Evolutionary conservation across 2,113 vertebrate species (phyloP).

Genomic region (Grantiella picta): DNA sequence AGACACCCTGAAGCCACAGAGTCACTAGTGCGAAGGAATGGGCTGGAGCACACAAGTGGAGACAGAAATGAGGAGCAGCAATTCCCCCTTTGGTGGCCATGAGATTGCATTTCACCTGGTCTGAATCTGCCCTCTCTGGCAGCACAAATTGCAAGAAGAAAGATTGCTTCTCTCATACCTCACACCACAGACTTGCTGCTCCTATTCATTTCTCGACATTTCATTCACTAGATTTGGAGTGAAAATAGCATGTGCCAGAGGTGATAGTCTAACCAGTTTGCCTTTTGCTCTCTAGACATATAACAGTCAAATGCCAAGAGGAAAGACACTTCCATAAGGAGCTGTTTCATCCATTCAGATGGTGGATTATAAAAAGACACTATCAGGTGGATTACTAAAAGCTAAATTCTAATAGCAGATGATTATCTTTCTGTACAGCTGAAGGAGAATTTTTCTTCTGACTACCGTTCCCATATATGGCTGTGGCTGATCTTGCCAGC

Average conservation of each 20-base stretch:
- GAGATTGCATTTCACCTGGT: neutral
- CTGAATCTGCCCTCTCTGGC: neutral
- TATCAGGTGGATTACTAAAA: neutral
- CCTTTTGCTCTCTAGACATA: neutral
- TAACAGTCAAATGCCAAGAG: neutral
- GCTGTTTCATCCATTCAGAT: neutral
- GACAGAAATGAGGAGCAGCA: neutral
- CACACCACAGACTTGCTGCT: neutral
- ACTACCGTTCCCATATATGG: neutral
- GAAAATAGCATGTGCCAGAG: neutral
- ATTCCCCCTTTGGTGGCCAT: neutral
- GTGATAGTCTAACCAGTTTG: neutral
- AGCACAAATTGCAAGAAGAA: neutral
- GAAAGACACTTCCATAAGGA: neutral
- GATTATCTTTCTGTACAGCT: neutral
- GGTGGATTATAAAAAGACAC: neutral
- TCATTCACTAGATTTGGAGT: neutral
- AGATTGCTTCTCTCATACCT: neutral
- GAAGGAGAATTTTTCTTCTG: neutral
- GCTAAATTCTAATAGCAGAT: neutral
- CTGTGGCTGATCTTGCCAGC: neutral
- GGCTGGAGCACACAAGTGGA: neutral
- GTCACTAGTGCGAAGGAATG: neutral
- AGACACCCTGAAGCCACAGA: neutral
- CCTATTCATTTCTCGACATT: neutral